phyloP scores from a whole-genome alignment of 2,797 vertebrate genomes.

The Astyanax mexicanus region DNA sequence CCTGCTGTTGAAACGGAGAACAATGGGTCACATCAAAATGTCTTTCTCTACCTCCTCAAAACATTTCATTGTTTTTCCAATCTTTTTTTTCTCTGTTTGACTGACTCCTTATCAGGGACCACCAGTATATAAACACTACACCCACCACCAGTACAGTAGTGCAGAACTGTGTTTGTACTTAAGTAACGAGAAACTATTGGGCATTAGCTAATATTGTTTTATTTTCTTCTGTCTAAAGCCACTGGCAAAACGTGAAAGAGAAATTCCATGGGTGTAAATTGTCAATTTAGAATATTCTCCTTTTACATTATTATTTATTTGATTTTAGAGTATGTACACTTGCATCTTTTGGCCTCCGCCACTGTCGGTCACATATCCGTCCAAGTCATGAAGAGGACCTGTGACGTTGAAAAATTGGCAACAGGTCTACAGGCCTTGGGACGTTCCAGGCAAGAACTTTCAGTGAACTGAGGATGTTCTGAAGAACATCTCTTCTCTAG shows the following conservation, averaged over 20 bases:
- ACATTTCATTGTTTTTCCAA: conserved; percentile 9
- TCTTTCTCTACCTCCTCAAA: conserved; percentile 45
- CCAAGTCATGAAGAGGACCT: conserved; percentile 28
- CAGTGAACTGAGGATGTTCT: conserved; percentile 1
- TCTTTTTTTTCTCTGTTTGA: neutral
- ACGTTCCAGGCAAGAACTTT: neutral
- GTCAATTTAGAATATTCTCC: conserved; percentile 3
- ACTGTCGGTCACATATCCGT: conserved; percentile 42
- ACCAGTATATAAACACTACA: conserved; percentile 3
- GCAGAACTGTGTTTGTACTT: conserved; percentile 29
- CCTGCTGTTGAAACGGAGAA: neutral
- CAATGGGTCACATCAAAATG: conserved; percentile 3
- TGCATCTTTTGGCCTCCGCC: conserved; percentile 15
- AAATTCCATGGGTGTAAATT: conserved; percentile 23
- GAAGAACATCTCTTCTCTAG: conserved; percentile 14
- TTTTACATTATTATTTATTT: conserved; percentile 55
- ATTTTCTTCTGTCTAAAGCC: conserved; percentile 23
- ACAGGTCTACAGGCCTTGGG: neutral
- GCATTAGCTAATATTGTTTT: conserved; percentile 27
- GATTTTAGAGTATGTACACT: conserved; percentile 26
- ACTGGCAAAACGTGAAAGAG: conserved; percentile 20
- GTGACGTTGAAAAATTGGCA: neutral
- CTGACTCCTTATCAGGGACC: too few relatives aligned
- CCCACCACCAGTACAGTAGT: neutral
- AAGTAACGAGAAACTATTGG: conserved; percentile 29